These are phyloP conservation scores for Chrysemys picta DNA, from an alignment of 2,113 vertebrate genomes.

Conservation along the genomic window DNA sequence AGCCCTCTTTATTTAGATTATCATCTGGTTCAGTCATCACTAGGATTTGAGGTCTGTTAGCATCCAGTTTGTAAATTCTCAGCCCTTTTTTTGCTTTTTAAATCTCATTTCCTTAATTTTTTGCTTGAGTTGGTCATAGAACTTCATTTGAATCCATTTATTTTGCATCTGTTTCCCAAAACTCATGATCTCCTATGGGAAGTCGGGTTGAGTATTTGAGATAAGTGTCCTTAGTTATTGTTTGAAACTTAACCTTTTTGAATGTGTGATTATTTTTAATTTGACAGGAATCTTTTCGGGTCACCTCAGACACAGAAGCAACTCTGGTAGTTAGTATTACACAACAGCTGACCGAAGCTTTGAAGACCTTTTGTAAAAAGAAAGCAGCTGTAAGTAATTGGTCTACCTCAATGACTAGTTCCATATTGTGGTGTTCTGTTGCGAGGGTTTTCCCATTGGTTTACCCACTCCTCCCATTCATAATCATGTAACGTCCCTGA, in stretches of 20 bases:
- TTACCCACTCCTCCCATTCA: not conserved
- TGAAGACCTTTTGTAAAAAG: slow-evolving; percentile 69
- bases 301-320: slow-evolving; percentile 67
- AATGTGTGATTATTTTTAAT: not conserved
- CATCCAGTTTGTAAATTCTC: not conserved
- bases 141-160: not conserved
- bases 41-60: not conserved
- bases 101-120: not conserved
- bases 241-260: not conserved
- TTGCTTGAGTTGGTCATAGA: not conserved
- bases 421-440: not conserved
- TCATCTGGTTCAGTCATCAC: not conserved
- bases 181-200: not conserved
- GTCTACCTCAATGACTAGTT: not conserved
- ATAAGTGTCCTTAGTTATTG: not conserved
- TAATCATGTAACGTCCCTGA: not conserved
- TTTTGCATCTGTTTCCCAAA: not conserved
- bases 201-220: not conserved
- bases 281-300: slow-evolving; percentile 54
- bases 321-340: slow-evolving; percentile 52
- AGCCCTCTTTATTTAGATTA: not conserved
- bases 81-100: not conserved
- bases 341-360: slow-evolving; percentile 56
- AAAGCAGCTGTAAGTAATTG: slow-evolving; percentile 59
- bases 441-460: not conserved